Conservation (phyloP, 1,140 invertebrate genomes). For the Cheumatopsyche charites region DNA sequence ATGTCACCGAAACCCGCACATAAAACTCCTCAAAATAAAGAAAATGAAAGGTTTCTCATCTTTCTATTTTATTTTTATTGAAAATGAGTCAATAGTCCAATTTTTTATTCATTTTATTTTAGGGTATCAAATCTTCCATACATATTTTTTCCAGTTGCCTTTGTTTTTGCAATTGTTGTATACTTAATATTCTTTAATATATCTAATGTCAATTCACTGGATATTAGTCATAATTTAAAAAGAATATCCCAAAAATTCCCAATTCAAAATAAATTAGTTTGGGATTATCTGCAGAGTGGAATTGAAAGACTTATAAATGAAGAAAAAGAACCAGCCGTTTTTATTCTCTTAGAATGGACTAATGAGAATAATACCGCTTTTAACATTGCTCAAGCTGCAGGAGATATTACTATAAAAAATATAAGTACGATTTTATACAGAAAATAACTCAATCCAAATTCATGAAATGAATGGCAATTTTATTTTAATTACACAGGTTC, state of each 20-base stretch:
- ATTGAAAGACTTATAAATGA: constrained; percentile 11
- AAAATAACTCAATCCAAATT: not conserved
- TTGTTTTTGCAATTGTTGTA: not conserved
- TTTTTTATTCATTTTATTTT: too few relatives aligned
- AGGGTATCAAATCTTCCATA: too few relatives aligned
- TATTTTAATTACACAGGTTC: constrained; percentile 3
- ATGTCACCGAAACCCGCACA: too few relatives aligned
- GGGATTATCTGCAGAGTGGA: constrained; percentile 4
- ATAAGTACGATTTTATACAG: not conserved
- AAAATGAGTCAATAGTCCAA: too few relatives aligned
- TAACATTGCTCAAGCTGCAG: constrained; percentile 10
- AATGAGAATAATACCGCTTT: not conserved
- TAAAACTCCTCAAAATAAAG: too few relatives aligned
- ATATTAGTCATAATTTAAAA: not conserved
- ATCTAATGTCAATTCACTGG: not conserved
- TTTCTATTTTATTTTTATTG: too few relatives aligned
- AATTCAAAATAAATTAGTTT: constrained; percentile 8
- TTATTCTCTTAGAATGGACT: constrained; percentile 6
- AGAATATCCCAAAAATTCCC: not conserved
- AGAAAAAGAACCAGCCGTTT: constrained; percentile 19
- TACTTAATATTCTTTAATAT: not conserved
- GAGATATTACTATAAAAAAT: constrained; percentile 7
- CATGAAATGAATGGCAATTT: not conserved
- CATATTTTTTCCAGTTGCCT: not conserved
- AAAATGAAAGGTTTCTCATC: too few relatives aligned